These are phyloP conservation scores for Radopholus similis DNA, from an alignment of 1,140 invertebrate species.

Conservation along the genomic window DNA sequence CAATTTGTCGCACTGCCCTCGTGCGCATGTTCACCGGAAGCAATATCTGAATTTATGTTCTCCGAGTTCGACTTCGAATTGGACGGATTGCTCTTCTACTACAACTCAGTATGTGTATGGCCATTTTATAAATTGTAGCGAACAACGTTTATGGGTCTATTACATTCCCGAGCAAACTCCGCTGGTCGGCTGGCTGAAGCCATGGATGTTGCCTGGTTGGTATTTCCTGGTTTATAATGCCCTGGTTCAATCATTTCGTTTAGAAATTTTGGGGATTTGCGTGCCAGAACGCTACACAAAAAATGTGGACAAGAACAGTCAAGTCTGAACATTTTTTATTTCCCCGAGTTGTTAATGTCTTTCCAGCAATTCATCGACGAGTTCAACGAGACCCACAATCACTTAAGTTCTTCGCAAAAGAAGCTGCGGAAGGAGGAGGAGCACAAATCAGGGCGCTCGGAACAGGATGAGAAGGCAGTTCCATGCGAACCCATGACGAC, in stretches of 20 bases:
- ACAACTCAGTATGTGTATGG: no score
- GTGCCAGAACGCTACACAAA: constrained; percentile 19
- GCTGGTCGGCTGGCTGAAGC: constrained; percentile 27
- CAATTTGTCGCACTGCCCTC: constrained; percentile 7
- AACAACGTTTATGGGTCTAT: constrained; percentile 8
- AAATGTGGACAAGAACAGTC: not conserved
- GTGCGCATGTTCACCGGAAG: constrained; percentile 17
- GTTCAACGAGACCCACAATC: constrained; percentile 10
- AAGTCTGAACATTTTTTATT: not conserved
- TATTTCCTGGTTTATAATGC: not conserved
- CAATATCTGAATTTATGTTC: constrained; percentile 28
- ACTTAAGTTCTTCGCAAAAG: constrained; percentile 6
- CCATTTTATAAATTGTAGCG: no score
- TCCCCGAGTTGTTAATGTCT: not conserved
- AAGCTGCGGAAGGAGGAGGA: not conserved
- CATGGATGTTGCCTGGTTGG: constrained; percentile 13
- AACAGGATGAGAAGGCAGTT: not conserved
- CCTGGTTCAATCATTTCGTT: not conserved
- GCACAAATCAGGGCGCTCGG: not conserved
- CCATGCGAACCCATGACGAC: no score
- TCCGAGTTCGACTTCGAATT: constrained; percentile 16
- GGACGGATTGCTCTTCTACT: constrained; percentile 29
- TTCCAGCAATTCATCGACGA: constrained; percentile 25
- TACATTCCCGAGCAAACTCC: constrained; percentile 21
- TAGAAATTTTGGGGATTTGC: constrained; percentile 16